These are phyloP conservation scores for Bombus soroeensis DNA, from an alignment of 1,140 invertebrate species.

Conservation along the genomic window DNA sequence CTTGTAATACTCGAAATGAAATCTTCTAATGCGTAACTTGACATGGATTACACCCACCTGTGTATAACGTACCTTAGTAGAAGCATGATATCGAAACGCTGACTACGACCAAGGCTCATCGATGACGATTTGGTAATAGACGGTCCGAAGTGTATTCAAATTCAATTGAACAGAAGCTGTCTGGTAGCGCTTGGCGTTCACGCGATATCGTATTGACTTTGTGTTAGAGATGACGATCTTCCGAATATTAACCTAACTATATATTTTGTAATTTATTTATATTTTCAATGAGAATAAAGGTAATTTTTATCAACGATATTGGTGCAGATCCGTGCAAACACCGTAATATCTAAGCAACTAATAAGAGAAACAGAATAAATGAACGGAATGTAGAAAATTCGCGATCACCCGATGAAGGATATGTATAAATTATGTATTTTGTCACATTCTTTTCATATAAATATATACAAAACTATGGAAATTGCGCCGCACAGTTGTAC, in stretches of 20 bases:
- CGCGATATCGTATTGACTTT: conserved; percentile 64
- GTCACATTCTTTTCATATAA: conserved; percentile 78
- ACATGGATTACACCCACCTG: conserved; percentile 64
- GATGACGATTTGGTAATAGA: neutral
- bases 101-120: conserved; percentile 4
- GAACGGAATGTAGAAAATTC: neutral
- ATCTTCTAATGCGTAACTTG: conserved; percentile 40
- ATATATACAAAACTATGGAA: conserved; percentile 82
- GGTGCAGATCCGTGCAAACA: conserved; percentile 6
- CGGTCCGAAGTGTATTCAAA: neutral
- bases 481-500: conserved; percentile 55
- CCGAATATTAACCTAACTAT: conserved; percentile 75
- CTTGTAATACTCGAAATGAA: conserved; percentile 62
- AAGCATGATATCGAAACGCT: conserved; percentile 30
- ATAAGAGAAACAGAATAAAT: neutral
- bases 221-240: conserved; percentile 69
- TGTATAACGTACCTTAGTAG: conserved; percentile 67
- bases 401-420: conserved; percentile 52
- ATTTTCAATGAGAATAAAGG: conserved; percentile 80
- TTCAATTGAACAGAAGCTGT: neutral
- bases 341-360: neutral
- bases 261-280: conserved; percentile 83
- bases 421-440: conserved; percentile 83
- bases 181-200: conserved; percentile 31
- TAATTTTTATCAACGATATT: conserved; percentile 77